Percentiles rank a stretch among this genome's conserved stretches.
phyloP scores from a whole-genome alignment of 1,140 invertebrate species.

The Venturia canescens region DNA sequence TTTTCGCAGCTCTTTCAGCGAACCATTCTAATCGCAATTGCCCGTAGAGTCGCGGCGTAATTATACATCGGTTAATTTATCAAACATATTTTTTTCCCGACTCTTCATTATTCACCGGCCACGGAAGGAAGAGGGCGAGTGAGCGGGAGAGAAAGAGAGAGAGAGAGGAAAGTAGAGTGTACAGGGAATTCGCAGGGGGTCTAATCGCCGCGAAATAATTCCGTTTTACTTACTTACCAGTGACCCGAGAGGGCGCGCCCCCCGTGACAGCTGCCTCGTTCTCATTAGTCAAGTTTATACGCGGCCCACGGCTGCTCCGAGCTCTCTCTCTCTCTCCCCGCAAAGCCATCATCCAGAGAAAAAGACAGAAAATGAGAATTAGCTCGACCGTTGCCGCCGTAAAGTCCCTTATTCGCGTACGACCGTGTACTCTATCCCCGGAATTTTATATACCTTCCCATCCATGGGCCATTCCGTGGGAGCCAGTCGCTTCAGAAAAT shows the following conservation, averaged over 20 bases:
- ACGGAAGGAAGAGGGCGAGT: conserved; percentile 10
- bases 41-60: background rate
- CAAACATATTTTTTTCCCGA: conserved; percentile 23
- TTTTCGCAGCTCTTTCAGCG: too few relatives aligned
- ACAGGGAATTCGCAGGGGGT: conserved; percentile 41
- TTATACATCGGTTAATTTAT: conserved; percentile 27
- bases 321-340: background rate
- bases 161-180: conserved; percentile 8
- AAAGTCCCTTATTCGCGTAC: conserved; percentile 35
- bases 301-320: conserved; percentile 24
- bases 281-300: conserved; percentile 55
- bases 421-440: conserved; percentile 30
- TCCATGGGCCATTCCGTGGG: background rate
- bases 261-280: conserved; percentile 52
- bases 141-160: conserved; percentile 25
- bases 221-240: conserved; percentile 54
- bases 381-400: conserved; percentile 15
- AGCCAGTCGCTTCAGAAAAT: background rate
- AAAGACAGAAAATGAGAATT: background rate
- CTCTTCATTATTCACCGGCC: conserved; percentile 9
- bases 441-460: conserved; percentile 19
- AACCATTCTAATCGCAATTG: too few relatives aligned
- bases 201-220: conserved; percentile 58
- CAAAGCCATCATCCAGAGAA: background rate
- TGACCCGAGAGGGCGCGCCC: conserved; percentile 50